Evolutionary conservation across 2,888 invertebrate genomes (phyloP).

Genomic region (Philaethria dido): DNA sequence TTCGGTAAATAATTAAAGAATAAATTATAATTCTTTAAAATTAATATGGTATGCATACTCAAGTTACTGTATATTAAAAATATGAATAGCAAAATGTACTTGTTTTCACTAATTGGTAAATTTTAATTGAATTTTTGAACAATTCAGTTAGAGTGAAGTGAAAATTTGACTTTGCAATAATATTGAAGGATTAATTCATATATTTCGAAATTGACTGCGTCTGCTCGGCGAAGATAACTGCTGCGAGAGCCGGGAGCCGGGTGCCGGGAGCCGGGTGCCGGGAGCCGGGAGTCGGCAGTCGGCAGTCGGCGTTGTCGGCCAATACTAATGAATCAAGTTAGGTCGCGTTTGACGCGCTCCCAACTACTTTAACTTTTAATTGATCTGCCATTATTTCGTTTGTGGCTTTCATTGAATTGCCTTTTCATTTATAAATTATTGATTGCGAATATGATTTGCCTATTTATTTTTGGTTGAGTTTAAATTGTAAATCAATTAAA

Average conservation of each 20-base stretch:
- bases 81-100: background rate
- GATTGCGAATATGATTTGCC: background rate
- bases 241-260: conserved; percentile 16
- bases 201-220: conserved; percentile 24
- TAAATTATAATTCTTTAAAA: too few species aligned
- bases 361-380: conserved; percentile 70
- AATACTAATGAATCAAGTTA: conserved; percentile 76
- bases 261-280: conserved; percentile 11
- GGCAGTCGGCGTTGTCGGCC: conserved; percentile 54
- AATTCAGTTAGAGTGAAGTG: background rate
- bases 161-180: conserved; percentile 20
- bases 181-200: conserved; percentile 25
- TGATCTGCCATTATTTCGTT: conserved; percentile 77
- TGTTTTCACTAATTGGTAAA: background rate
- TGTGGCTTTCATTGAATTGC: conserved; percentile 64
- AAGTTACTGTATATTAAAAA: background rate
- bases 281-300: too few species aligned
- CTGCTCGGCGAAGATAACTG: conserved; percentile 29
- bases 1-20: too few species aligned
- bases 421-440: conserved; percentile 77
- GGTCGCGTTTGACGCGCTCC: conserved; percentile 56
- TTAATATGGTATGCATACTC: too few species aligned
- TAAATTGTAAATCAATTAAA: background rate
- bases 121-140: conserved; percentile 2
- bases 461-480: background rate